Evolutionary conservation across 37 sponge, comb jelly and placozoan genomes (phyloP), one percentile per base, ranked within the genome.

Genomic region (Lycopodina hypogea): DNA sequence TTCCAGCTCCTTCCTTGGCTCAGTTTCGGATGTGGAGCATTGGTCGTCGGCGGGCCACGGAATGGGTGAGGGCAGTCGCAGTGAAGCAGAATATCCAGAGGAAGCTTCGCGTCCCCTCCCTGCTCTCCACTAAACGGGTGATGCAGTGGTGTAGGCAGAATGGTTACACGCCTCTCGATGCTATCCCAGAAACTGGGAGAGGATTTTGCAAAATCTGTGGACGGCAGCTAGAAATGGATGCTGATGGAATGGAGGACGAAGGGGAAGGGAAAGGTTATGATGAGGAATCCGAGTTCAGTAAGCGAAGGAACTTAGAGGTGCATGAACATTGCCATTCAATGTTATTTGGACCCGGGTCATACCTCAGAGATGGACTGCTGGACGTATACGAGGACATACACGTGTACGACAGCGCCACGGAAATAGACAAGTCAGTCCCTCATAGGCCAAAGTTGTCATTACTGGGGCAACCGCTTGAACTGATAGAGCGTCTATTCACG

Each of bases 51-150:
- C 62, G 93, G 37, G 89, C 95, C 8, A 33, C 72, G 11, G 95
- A 94, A 79, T 94, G 95, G 95, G 88, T 85, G 86, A 76, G 95
- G 65, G 95, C 95, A 11, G 80, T 87, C 1, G 81, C 87, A 14
- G 56, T 87, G 21, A 75, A 56, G 55, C 59, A 40, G 28, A 66
- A 55, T 7, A 39, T 78, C 32, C 37, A 77, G 40, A 57, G 55
- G 21, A 62, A 57, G 41, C 71, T 55, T 2, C 53, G 38, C 26
- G 42, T 69, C 19, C 42, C 41, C 0, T 63, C 64, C 18, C 37
- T 71, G 0, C 51, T 85, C 33, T 80, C 77, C 1, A 84, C 84
- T 6, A 84, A 76, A 40, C 77, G 68, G 61, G 65, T 94, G 77
- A 50, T 90, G 69, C 36, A 68, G 26, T 94, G 94, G 94, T 94